Conservation (phyloP, 2,888 invertebrate species). For the Nymphalis polychloros region DNA sequence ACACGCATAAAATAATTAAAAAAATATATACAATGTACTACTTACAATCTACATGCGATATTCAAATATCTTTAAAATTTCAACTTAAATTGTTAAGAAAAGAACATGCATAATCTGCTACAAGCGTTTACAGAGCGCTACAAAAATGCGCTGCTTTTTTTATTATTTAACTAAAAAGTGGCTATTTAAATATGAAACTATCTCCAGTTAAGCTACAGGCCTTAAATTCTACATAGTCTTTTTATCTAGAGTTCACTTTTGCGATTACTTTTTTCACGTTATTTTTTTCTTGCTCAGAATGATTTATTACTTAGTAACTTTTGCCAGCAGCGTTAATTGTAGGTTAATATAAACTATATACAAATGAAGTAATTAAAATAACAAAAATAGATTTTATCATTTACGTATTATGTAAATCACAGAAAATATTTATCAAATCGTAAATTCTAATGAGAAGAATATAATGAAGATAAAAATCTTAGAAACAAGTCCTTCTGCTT, state of each 20-base stretch:
- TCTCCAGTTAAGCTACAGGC: neutral
- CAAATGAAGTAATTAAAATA: no score
- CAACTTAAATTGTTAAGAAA: neutral
- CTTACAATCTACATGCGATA: neutral
- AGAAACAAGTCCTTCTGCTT: no score
- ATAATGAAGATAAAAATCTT: no score
- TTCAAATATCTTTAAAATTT: neutral
- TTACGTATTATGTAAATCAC: no score
- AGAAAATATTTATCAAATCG: no score
- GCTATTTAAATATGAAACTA: conserved; percentile 10
- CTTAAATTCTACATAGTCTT: neutral
- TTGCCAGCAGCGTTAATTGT: neutral
- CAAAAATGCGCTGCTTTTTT: neutral
- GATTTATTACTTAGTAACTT: neutral
- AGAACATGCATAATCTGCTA: neutral
- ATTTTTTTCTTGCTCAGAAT: conserved; percentile 1
- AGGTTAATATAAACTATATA: neutral
- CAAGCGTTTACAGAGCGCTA: neutral
- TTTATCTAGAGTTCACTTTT: conserved; percentile 8
- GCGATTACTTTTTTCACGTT: neutral
- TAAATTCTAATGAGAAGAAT: no score
- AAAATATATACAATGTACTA: neutral
- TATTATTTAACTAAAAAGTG: conserved; percentile 1
- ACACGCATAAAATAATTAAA: neutral
- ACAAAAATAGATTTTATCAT: no score